A percentile compares a stretch with the other conserved stretches of the same genome.
phyloP scores from a whole-genome alignment of 2,888 invertebrate species.

The Habrosyne pyritoides region DNA sequence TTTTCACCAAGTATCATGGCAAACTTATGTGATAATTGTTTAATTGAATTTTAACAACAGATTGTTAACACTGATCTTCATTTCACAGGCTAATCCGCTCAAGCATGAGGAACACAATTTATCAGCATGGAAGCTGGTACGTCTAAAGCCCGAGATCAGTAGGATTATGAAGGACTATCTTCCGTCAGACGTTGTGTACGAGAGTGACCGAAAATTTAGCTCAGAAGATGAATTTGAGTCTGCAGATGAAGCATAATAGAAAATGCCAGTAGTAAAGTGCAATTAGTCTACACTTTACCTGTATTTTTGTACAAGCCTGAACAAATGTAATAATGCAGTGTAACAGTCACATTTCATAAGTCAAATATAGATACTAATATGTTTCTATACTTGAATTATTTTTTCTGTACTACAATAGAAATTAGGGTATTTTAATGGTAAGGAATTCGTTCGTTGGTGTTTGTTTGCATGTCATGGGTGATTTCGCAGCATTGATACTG shows the following conservation, averaged over 20 bases:
- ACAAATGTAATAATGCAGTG: neutral
- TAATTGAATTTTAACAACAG: too few relatives aligned
- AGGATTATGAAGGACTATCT: constrained; percentile 32
- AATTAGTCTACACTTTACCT: neutral
- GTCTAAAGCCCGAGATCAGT: constrained; percentile 47
- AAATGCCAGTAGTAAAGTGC: neutral
- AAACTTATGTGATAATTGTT: too few relatives aligned
- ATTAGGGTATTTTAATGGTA: too few relatives aligned
- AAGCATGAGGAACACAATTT: constrained; percentile 43
- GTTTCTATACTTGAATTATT: too few relatives aligned
- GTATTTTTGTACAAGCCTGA: neutral
- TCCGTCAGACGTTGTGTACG: neutral
- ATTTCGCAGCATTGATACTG: too few relatives aligned
- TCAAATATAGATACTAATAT: too few relatives aligned
- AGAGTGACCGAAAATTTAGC: neutral
- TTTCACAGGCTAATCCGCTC: constrained; percentile 60
- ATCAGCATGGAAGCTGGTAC: constrained; percentile 57
- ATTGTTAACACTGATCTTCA: too few relatives aligned
- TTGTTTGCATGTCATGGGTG: too few relatives aligned
- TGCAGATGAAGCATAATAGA: neutral
- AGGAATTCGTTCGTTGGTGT: too few relatives aligned
- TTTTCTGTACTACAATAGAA: too few relatives aligned
- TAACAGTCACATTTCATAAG: too few relatives aligned
- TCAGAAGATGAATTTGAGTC: constrained; percentile 8
- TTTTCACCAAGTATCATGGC: too few relatives aligned